phyloP scores from a whole-genome alignment of 2,113 vertebrate genomes.

The Mystacornis crossleyi region DNA sequence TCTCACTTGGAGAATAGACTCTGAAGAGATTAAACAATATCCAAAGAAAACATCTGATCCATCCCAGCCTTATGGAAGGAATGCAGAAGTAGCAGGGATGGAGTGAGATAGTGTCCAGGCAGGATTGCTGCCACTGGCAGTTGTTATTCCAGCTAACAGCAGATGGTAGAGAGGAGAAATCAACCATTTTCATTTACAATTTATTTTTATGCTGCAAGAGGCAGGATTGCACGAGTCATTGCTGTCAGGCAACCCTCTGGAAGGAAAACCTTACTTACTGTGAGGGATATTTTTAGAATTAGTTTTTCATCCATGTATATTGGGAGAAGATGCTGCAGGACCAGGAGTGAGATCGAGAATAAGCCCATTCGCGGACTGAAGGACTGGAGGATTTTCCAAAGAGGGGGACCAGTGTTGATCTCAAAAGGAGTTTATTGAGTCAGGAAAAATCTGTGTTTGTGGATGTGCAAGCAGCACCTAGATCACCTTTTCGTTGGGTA shows the following conservation, averaged over 20 bases:
- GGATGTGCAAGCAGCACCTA: background rate
- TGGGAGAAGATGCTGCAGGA: background rate
- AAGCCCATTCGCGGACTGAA: background rate
- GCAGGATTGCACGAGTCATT: conserved; percentile 7
- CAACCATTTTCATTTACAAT: conserved; percentile 44
- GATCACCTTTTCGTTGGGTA: background rate
- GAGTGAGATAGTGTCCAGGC: background rate
- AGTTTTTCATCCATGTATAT: background rate
- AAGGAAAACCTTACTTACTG: background rate
- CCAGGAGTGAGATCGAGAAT: background rate
- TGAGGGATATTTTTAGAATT: background rate
- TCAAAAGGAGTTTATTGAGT: background rate
- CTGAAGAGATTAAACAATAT: background rate
- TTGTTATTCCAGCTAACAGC: conserved; percentile 25
- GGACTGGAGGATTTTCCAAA: background rate
- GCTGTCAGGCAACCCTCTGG: conserved; percentile 40
- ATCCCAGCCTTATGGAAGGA: background rate
- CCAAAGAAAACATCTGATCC: background rate
- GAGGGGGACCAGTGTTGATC: background rate
- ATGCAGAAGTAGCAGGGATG: background rate
- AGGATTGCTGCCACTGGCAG: background rate
- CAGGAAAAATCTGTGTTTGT: background rate
- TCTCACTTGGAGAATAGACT: background rate
- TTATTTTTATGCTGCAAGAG: conserved; percentile 41
- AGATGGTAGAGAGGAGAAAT: conserved; percentile 52